These are phyloP conservation scores for Orius insidiosus DNA, from an alignment of 1,140 invertebrate species.

Conservation along the genomic window DNA sequence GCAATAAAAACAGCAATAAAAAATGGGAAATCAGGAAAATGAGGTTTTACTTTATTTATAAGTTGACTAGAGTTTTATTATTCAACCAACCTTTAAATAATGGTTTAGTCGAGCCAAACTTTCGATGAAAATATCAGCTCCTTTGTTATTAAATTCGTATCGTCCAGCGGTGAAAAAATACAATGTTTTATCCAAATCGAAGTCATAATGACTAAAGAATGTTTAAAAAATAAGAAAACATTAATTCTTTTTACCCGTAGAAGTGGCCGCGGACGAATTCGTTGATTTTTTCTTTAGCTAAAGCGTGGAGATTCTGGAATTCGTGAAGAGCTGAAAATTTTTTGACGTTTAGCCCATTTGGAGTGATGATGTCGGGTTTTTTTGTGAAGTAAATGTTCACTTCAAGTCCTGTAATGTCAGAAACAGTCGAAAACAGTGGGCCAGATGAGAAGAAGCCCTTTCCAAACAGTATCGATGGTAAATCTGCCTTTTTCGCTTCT, in stretches of 20 bases:
- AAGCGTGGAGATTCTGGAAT: slow-evolving; percentile 97
- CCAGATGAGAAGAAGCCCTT: slow-evolving; percentile 77
- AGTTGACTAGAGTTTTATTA: no score
- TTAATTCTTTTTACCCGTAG: slow-evolving; percentile 60
- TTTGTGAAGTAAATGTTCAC: slow-evolving; percentile 87
- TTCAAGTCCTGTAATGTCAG: slow-evolving; percentile 88
- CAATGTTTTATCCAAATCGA: slow-evolving; percentile 94
- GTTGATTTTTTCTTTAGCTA: slow-evolving; percentile 96
- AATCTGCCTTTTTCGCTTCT: slow-evolving; percentile 96
- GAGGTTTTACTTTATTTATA: not conserved
- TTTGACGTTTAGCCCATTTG: slow-evolving; percentile 96
- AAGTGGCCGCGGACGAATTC: slow-evolving; percentile 97
- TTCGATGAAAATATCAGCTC: slow-evolving; percentile 98
- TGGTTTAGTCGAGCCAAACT: slow-evolving; percentile 90
- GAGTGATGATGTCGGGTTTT: slow-evolving; percentile 96
- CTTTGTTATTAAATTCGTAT: slow-evolving; percentile 99
- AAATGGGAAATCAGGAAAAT: not conserved
- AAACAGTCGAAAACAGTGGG: slow-evolving; percentile 95
- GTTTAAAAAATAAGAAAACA: slow-evolving; percentile 8
- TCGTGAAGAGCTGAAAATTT: slow-evolving; percentile 98
- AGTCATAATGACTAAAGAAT: slow-evolving; percentile 96
- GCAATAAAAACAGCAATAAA: no score
- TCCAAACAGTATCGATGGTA: slow-evolving; percentile 99
- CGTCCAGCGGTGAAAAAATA: slow-evolving; percentile 99
- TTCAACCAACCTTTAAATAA: slow-evolving; percentile 74